These are phyloP conservation scores for Hestina assimilis DNA, from an alignment of 1,140 invertebrate genomes.

Conservation along the genomic window DNA sequence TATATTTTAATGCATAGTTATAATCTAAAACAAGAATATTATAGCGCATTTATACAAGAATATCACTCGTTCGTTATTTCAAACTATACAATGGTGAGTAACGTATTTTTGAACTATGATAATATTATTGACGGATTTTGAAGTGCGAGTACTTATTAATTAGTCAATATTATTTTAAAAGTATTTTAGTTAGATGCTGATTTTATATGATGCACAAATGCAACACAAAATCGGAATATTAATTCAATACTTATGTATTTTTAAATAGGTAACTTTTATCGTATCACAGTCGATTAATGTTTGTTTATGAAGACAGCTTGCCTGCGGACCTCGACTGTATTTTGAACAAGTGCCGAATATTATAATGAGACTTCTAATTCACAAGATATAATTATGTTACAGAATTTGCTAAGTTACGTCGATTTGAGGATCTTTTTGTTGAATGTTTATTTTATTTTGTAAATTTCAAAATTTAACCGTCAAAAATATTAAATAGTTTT, in stretches of 20 bases:
- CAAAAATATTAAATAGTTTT: constrained; percentile 65
- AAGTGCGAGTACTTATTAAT: constrained; percentile 38
- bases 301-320: background rate
- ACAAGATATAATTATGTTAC: too few species aligned
- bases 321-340: too few species aligned
- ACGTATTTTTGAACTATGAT: constrained; percentile 40
- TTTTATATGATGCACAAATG: too few species aligned
- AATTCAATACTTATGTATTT: constrained; percentile 49
- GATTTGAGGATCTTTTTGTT: too few species aligned
- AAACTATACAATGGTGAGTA: constrained; percentile 38
- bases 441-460: background rate
- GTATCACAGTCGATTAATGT: constrained; percentile 53
- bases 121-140: constrained; percentile 63
- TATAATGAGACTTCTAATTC: too few species aligned
- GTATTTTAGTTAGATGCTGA: background rate
- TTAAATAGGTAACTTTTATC: constrained; percentile 43
- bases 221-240: background rate
- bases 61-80: constrained; percentile 46
- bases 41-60: constrained; percentile 51
- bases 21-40: constrained; percentile 69
- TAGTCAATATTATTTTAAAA: background rate
- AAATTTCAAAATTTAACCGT: constrained; percentile 36
- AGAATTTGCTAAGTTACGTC: background rate
- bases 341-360: too few species aligned
- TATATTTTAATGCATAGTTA: constrained; percentile 58